phyloP scores from a whole-genome alignment of 1,140 invertebrate species.

The Drosophila prosaltans region DNA sequence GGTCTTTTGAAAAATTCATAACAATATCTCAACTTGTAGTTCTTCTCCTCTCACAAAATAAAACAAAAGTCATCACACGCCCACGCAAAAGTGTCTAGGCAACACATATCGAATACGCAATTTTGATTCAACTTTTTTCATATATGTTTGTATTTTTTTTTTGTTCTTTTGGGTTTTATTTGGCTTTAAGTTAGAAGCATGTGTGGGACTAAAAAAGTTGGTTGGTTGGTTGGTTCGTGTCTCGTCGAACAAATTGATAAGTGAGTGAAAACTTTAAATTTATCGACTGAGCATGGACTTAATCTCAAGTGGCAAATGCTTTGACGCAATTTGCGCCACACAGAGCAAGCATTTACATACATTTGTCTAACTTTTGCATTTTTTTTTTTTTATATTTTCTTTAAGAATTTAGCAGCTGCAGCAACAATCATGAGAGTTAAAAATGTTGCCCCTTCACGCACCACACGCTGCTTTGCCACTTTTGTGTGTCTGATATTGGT shows the following conservation, averaged over 20 bases:
- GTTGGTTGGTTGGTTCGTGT: background rate
- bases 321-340: slow-evolving; percentile 55
- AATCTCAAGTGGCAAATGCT: slow-evolving; percentile 72
- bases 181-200: background rate
- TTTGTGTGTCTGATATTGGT: slow-evolving; percentile 36
- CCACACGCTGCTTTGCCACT: slow-evolving; percentile 42
- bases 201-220: background rate
- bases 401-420: slow-evolving; percentile 32
- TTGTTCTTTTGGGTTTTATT: slow-evolving; percentile 30
- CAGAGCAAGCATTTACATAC: slow-evolving; percentile 55
- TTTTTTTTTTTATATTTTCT: no score
- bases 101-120: slow-evolving; percentile 54
- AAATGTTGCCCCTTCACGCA: slow-evolving; percentile 22
- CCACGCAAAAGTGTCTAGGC: slow-evolving; percentile 46
- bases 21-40: slow-evolving; percentile 42
- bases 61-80: slow-evolving; percentile 26
- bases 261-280: slow-evolving; percentile 44
- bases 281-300: slow-evolving; percentile 40
- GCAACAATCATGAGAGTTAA: slow-evolving; percentile 24
- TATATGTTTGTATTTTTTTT: no score
- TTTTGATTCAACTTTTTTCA: slow-evolving; percentile 33
- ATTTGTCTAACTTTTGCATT: slow-evolving; percentile 66
- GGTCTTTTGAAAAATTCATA: slow-evolving; percentile 38
- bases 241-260: slow-evolving; percentile 47
- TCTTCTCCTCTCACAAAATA: slow-evolving; percentile 10